These are phyloP conservation scores for Mesorhabditis belari DNA, from an alignment of 2,888 invertebrate species.

Conservation along the genomic window DNA sequence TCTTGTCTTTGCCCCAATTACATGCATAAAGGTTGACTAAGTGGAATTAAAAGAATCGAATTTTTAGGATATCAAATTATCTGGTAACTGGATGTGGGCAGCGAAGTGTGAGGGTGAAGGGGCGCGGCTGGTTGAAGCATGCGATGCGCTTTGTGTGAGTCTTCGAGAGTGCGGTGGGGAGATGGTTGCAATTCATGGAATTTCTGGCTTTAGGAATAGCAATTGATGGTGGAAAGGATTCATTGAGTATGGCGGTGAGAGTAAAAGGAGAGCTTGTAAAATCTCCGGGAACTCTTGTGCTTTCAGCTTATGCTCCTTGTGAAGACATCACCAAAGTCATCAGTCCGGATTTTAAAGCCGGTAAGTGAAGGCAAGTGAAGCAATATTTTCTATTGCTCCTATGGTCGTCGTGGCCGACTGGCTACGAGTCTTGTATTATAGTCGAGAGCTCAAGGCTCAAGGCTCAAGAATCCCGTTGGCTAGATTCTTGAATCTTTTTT, in stretches of 20 bases:
- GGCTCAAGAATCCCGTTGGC: too few relatives aligned
- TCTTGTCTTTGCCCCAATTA: constrained; percentile 69
- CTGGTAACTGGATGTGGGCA: constrained; percentile 99
- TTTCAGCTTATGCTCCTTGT: constrained; percentile 93
- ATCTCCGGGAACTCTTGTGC: constrained; percentile 76
- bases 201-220: constrained; percentile 57
- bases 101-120: constrained; percentile 90
- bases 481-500: too few relatives aligned
- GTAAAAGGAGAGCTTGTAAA: constrained; percentile 59
- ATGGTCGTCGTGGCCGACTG: not conserved
- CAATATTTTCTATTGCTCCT: not conserved
- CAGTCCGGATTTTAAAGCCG: constrained; percentile 78
- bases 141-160: constrained; percentile 75
- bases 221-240: constrained; percentile 93
- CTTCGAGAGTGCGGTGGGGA: constrained; percentile 63
- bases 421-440: constrained; percentile 1
- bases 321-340: constrained; percentile 75
- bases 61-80: constrained; percentile 81
- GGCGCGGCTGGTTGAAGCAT: constrained; percentile 77
- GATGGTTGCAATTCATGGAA: not conserved
- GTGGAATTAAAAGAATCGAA: constrained; percentile 4
- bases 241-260: constrained; percentile 89
- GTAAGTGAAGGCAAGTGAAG: constrained; percentile 29
- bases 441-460: too few relatives aligned
- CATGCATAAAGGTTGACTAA: constrained; percentile 60